Evolutionary conservation across 2,113 vertebrate genomes (phyloP), one percentile per base, ranked within the genome.

Genomic region (Lanius collurio): DNA sequence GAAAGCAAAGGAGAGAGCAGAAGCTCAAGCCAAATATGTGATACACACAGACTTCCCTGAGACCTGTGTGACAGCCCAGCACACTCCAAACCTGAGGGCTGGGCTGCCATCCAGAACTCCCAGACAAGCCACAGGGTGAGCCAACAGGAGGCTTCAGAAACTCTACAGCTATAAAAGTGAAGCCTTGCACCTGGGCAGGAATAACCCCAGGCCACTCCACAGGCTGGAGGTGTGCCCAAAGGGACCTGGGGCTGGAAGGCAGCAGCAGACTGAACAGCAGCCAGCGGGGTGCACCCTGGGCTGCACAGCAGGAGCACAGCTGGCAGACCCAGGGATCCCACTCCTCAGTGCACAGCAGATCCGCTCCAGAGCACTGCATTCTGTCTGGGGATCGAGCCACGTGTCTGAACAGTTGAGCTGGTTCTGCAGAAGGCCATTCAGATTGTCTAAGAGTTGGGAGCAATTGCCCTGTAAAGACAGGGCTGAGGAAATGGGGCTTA

Each of bases 71-170:
- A 89, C 52, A 84, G 21, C 31, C 44, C 80, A 67, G 42, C 42
- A 59, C 24, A 5, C 10, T 7, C 24, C 0, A 0, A 56, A 71
- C 39, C 63, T 1, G 1, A 49, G 52, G 46, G 39, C 49, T 80
- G n/a, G 75, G 89, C 60, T 78, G 65, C 56, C 49, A 50, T 47
- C 81, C 89, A 84, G 60, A 46, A 67, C 44, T 65, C 37, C 39
- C 65, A 9, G 52, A 89, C 59, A 42, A 75, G 47, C 46, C 6
- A 7, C 2, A 78, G 52, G 27, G 59, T 1, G 12, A 89, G 35
- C 56, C 52, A 91, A 65, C 1, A 2, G 37, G 21, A 93, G 52
- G 24, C 71, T 50, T 22, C 31, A 71, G 65, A 67, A 78, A 70
- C 24, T 21, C 77, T 67, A 37, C 1, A 77, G 37, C 39, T 74